Conservation (phyloP, 2,888 invertebrate genomes). For the Dexiosoma caninum region DNA sequence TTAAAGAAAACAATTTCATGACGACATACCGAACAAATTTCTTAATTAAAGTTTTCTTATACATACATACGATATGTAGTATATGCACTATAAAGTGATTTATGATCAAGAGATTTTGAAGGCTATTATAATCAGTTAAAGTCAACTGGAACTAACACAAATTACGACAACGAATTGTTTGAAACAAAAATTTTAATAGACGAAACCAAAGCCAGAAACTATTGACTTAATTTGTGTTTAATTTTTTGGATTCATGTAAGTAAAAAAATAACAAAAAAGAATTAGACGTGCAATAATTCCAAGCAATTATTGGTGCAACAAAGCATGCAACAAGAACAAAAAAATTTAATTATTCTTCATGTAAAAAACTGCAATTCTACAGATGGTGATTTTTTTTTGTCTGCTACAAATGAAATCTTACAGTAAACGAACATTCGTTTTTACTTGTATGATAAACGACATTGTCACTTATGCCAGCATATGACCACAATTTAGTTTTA, state of each 20-base stretch:
- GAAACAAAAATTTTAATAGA: slow-evolving; percentile 50
- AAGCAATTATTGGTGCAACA: slow-evolving; percentile 65
- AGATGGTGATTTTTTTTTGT: slow-evolving; percentile 29
- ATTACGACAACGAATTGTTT: slow-evolving; percentile 21
- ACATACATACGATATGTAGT: too few species aligned
- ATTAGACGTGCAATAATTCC: slow-evolving; percentile 64
- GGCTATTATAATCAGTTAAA: slow-evolving; percentile 61
- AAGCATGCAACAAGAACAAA: slow-evolving; percentile 2
- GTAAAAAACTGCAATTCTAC: slow-evolving; percentile 5
- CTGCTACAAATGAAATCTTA: slow-evolving; percentile 24
- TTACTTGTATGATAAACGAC: slow-evolving; percentile 64
- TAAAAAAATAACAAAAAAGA: slow-evolving; percentile 29
- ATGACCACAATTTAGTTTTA: slow-evolving; percentile 58
- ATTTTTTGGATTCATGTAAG: slow-evolving; percentile 43
- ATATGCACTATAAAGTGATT: slow-evolving; percentile 54
- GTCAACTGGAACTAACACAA: slow-evolving; percentile 36
- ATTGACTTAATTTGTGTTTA: slow-evolving; percentile 42
- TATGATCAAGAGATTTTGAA: slow-evolving; percentile 61
- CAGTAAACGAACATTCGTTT: slow-evolving; percentile 8
- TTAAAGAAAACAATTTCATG: slow-evolving; percentile 49
- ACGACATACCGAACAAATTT: slow-evolving; percentile 63
- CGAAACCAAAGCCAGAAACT: slow-evolving; percentile 21
- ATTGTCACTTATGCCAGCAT: slow-evolving; percentile 65
- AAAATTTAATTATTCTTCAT: slow-evolving; percentile 39
- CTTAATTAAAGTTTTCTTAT: slow-evolving; percentile 57